These are phyloP conservation scores for Carabus problematicus DNA, from an alignment of 2,888 invertebrate genomes.

Conservation along the genomic window DNA sequence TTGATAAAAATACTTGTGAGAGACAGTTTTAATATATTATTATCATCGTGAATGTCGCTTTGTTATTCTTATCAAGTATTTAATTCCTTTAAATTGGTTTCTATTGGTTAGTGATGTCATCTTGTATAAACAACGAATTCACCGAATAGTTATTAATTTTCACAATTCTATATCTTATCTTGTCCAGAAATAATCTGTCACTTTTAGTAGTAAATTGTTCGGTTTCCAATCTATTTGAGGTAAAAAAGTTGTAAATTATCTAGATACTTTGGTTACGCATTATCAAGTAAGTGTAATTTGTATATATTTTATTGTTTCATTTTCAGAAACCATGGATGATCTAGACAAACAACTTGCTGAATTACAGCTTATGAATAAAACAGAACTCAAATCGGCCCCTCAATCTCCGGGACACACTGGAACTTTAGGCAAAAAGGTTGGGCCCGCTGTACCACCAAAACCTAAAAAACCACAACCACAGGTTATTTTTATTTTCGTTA, in stretches of 20 bases:
- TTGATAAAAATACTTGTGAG: background rate
- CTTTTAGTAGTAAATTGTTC: background rate
- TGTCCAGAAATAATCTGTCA: no score
- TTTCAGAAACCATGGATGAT: constrained; percentile 64
- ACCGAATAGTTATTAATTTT: constrained; percentile 6
- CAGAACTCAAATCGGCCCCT: constrained; percentile 52
- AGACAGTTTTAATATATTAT: background rate
- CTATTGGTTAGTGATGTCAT: constrained; percentile 23
- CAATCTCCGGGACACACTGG: constrained; percentile 56
- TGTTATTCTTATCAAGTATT: constrained; percentile 7
- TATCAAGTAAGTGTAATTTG: constrained; percentile 2
- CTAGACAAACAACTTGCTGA: constrained; percentile 76
- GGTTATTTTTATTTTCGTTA: constrained; percentile 54
- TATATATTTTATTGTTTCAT: constrained; percentile 18
- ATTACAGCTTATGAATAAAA: constrained; percentile 67
- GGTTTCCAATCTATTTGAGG: background rate
- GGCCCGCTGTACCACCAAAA: constrained; percentile 83
- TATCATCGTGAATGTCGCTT: background rate
- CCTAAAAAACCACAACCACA: constrained; percentile 71
- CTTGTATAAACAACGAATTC: constrained; percentile 13
- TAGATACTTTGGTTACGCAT: constrained; percentile 28
- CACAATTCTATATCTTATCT: background rate
- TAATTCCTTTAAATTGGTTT: constrained; percentile 6
- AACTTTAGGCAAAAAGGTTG: constrained; percentile 67
- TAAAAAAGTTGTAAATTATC: constrained; percentile 15